phyloP scores from a whole-genome alignment of 2,113 vertebrate genomes.

The Macrotis lagotis region DNA sequence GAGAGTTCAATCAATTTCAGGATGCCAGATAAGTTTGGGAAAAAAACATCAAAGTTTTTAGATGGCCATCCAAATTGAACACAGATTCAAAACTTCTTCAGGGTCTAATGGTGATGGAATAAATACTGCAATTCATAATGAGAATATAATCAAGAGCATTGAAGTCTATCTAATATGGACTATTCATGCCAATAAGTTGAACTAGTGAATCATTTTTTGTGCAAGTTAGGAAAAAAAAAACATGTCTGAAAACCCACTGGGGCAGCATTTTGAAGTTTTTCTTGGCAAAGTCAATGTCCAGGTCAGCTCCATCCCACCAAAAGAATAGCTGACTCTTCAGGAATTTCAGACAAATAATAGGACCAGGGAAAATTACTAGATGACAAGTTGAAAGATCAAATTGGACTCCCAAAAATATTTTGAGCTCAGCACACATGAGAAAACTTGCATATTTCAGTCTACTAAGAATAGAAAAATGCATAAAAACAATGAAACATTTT shows the following conservation, averaged over 20 bases:
- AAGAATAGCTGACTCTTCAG: slow-evolving; percentile 17
- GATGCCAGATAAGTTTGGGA: neutral
- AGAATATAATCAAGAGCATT: slow-evolving; percentile 25
- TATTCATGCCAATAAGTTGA: neutral
- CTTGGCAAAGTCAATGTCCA: slow-evolving; percentile 17
- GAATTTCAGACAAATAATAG: slow-evolving; percentile 35
- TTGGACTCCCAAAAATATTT: neutral
- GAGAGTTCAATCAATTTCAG: slow-evolving; percentile 27
- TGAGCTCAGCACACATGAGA: neutral
- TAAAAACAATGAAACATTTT: neutral
- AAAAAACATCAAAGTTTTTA: slow-evolving; percentile 18
- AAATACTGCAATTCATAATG: slow-evolving; percentile 20
- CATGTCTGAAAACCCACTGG: slow-evolving; percentile 28
- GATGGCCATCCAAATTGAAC: neutral
- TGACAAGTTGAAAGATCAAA: neutral
- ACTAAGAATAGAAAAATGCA: neutral
- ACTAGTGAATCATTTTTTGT: slow-evolving; percentile 5
- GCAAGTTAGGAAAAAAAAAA: slow-evolving; percentile 34
- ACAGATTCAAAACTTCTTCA: slow-evolving; percentile 32
- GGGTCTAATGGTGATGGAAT: slow-evolving; percentile 26
- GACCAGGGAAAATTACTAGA: slow-evolving; percentile 39
- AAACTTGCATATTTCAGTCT: neutral
- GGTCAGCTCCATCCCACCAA: neutral
- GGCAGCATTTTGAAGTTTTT: neutral
- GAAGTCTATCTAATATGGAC: slow-evolving; percentile 30